phyloP scores from a whole-genome alignment of 1,140 invertebrate genomes.

The Oedothorax gibbosus region DNA sequence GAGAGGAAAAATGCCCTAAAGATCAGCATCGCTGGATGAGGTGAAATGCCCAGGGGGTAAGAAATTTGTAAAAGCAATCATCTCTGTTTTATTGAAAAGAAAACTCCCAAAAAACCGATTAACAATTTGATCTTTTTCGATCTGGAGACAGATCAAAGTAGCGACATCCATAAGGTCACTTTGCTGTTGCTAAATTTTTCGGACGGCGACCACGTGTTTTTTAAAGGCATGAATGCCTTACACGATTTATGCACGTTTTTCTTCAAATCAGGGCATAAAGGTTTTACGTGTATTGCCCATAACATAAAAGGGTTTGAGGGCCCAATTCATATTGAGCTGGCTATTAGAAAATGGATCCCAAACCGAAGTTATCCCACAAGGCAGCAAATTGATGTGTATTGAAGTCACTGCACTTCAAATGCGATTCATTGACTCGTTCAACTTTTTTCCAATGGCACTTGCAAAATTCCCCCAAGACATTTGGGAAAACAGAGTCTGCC shows the following conservation, averaged over 20 bases:
- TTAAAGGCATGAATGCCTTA: constrained; percentile 6
- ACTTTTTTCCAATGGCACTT: constrained; percentile 56
- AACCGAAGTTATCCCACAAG: constrained; percentile 18
- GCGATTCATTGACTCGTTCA: neutral
- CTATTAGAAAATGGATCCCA: constrained; percentile 1
- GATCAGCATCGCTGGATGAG: neutral
- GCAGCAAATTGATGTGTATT: neutral
- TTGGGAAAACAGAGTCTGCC: constrained; percentile 25
- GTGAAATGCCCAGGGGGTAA: neutral
- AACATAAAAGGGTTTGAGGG: constrained; percentile 38
- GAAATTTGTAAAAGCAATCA: neutral
- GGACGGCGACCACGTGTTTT: neutral
- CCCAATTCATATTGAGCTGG: constrained; percentile 28
- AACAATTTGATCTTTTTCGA: constrained; percentile 33
- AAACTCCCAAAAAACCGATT: neutral
- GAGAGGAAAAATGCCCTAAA: neutral
- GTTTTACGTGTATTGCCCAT: constrained; percentile 29
- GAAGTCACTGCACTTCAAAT: neutral
- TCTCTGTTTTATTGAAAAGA: neutral
- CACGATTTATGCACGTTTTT: constrained; percentile 10
- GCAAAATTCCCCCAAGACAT: constrained; percentile 26
- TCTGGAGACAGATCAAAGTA: constrained; percentile 9
- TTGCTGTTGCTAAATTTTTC: constrained; percentile 3
- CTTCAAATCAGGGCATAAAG: constrained; percentile 1
- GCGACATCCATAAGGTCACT: constrained; percentile 3